phyloP scores from a whole-genome alignment of 2,888 invertebrate species.

The Emesis russula region DNA sequence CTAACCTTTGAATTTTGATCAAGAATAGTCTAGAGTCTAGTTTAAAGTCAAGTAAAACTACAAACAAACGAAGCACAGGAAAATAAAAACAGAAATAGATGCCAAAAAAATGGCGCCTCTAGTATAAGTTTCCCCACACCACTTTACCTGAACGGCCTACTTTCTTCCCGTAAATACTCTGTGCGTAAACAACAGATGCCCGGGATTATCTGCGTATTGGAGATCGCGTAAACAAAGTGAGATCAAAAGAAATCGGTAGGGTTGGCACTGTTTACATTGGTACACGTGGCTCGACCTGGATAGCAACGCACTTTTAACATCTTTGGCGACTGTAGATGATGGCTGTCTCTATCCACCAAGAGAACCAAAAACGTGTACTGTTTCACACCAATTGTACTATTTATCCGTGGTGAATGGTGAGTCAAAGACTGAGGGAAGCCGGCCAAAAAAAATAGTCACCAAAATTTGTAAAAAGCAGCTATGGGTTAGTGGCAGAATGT shows the following conservation, averaged over 20 bases:
- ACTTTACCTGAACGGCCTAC: conserved; percentile 62
- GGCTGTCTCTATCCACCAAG: too few species aligned
- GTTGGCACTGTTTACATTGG: neutral
- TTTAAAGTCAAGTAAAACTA: conserved; percentile 11
- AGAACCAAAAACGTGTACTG: too few species aligned
- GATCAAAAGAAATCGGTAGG: conserved; percentile 56
- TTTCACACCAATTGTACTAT: too few species aligned
- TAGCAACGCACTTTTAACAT: too few species aligned
- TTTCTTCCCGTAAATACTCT: conserved; percentile 64
- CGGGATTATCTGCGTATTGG: conserved; percentile 40
- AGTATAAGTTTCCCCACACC: conserved; percentile 41
- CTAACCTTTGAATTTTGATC: too few species aligned
- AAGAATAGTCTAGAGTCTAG: neutral
- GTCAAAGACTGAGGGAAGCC: too few species aligned
- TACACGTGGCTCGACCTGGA: too few species aligned
- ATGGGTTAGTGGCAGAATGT: too few species aligned
- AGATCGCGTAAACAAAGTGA: conserved; percentile 59
- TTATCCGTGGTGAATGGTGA: too few species aligned
- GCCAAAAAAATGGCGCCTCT: conserved; percentile 26
- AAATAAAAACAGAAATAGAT: conserved; percentile 70
- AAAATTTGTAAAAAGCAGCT: too few species aligned
- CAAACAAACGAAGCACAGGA: conserved; percentile 25
- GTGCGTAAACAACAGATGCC: conserved; percentile 62
- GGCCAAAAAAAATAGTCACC: too few species aligned
- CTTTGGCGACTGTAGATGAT: too few species aligned